Percentiles rank a stretch among this genome's conserved stretches.
These are phyloP conservation scores for Drosophila formosana DNA, from an alignment of 2,888 invertebrate genomes.

Conservation along the genomic window DNA sequence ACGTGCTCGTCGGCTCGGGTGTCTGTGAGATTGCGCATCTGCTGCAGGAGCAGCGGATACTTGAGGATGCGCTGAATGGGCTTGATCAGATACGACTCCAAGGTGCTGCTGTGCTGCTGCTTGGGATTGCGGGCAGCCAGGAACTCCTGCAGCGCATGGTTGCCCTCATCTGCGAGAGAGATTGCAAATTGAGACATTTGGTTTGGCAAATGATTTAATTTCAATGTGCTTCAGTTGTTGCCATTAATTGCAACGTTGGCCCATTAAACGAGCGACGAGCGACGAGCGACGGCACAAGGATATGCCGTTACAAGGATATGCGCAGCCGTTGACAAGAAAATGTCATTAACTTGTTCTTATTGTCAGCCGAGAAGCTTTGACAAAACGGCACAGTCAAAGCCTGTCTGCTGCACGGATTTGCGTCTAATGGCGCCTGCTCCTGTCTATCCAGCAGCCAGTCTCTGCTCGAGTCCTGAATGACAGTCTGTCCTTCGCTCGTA, in stretches of 20 bases:
- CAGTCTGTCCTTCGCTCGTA: constrained; percentile 45
- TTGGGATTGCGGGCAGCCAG: constrained; percentile 97
- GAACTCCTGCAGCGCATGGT: constrained; percentile 98
- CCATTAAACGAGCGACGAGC: constrained; percentile 57
- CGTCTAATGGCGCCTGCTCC: constrained; percentile 65
- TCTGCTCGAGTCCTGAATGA: neutral
- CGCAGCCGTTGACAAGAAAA: constrained; percentile 72
- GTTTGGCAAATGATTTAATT: constrained; percentile 78
- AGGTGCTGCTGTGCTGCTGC: constrained; percentile 97
- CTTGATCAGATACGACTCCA: constrained; percentile 99
- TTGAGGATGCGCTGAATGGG: constrained; percentile 99
- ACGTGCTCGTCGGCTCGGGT: constrained; percentile 96
- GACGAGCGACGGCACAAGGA: constrained; percentile 30
- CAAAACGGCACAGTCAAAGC: constrained; percentile 74
- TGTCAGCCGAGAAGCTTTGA: constrained; percentile 76
- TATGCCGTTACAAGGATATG: constrained; percentile 56
- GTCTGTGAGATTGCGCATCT: constrained; percentile 96
- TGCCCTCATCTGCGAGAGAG: constrained; percentile 92
- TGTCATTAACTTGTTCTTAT: constrained; percentile 81
- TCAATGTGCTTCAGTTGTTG: constrained; percentile 58
- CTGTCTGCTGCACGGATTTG: constrained; percentile 68
- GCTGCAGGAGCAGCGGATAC: constrained; percentile 97
- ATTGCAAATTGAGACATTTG: constrained; percentile 74
- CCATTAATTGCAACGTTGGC: constrained; percentile 68
- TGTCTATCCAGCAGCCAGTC: neutral